Percentiles rank a stretch among this genome's conserved stretches.
Evolutionary conservation across 1,140 invertebrate species (phyloP).

Genomic region (Dryas iulia): DNA sequence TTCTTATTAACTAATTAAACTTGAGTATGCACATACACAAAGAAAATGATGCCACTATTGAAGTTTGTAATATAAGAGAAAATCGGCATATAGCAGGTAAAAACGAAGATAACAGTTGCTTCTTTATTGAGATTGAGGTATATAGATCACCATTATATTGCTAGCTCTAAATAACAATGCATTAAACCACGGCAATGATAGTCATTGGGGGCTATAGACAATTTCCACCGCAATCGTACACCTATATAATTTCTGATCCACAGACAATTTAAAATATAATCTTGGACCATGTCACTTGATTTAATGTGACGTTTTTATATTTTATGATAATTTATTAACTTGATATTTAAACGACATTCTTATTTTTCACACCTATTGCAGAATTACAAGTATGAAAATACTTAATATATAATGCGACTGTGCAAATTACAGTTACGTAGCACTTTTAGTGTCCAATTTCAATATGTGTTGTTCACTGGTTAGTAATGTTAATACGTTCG

Average conservation of each 20-base stretch:
- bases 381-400: background rate
- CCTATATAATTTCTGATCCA: background rate
- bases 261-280: too few species aligned
- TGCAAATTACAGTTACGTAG: constrained; percentile 1
- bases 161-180: constrained; percentile 19
- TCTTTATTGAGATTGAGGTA: constrained; percentile 58
- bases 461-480: background rate
- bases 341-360: background rate
- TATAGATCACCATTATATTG: constrained; percentile 47
- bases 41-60: background rate
- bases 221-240: constrained; percentile 8
- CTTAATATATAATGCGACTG: background rate
- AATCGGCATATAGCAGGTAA: background rate
- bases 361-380: background rate
- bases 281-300: too few species aligned
- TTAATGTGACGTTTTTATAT: too few species aligned
- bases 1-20: background rate
- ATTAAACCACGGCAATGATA: constrained; percentile 16
- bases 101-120: constrained; percentile 22
- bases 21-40: background rate
- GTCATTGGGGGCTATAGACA: constrained; percentile 21
- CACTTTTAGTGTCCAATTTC: background rate
- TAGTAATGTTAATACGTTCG: background rate
- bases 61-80: background rate
- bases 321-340: background rate